These are phyloP conservation scores for Grammomys surdaster DNA, from an alignment of 2,113 vertebrate genomes.

Conservation along the genomic window DNA sequence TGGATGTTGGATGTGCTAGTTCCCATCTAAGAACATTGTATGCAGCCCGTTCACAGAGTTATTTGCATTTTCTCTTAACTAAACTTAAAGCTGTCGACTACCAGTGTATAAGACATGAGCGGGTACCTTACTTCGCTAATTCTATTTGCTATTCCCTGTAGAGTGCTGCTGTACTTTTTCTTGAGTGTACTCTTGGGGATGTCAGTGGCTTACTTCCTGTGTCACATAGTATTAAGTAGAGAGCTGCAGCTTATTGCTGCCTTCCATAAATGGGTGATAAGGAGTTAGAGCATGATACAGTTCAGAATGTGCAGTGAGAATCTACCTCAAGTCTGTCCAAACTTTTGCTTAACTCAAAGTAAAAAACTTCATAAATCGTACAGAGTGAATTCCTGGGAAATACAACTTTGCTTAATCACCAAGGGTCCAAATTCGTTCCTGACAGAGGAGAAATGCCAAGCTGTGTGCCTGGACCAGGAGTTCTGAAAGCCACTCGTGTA, in stretches of 20 bases:
- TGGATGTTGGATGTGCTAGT: not conserved
- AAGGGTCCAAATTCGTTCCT: conserved; percentile 61
- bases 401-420: conserved; percentile 42
- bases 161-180: not conserved
- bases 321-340: not conserved
- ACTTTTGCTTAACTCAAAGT: not conserved
- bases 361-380: conserved; percentile 61
- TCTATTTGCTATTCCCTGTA: not conserved
- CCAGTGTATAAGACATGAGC: too few relatives aligned
- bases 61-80: not conserved
- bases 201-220: not conserved
- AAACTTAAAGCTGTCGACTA: not conserved
- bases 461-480: conserved; percentile 71
- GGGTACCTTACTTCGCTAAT: not conserved
- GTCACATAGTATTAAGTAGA: not conserved
- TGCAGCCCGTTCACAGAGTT: not conserved
- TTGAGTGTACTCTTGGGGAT: not conserved
- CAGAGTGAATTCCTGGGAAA: conserved; percentile 69
- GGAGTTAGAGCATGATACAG: not conserved
- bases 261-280: not conserved
- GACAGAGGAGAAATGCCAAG: not conserved
- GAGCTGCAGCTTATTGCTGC: not conserved
- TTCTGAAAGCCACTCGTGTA: conserved; percentile 74
- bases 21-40: not conserved
- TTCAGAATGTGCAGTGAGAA: not conserved